phyloP scores from a whole-genome alignment of 2,888 invertebrate genomes.

The Phalera bucephala region DNA sequence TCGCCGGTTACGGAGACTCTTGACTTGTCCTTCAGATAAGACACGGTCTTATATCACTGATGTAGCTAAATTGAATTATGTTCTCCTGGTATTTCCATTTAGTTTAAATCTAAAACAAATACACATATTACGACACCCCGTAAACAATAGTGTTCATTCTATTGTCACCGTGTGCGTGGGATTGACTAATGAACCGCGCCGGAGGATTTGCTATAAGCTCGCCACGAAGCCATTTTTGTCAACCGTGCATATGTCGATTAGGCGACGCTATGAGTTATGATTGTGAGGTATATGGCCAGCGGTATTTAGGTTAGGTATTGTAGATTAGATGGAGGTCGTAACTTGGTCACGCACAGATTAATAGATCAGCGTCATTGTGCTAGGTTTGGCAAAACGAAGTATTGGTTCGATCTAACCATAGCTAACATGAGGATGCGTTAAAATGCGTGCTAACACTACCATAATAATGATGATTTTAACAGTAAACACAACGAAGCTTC shows the following conservation, averaged over 20 bases:
- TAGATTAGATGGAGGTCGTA: neutral
- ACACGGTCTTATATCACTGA: too few relatives aligned
- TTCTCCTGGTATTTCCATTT: conserved; percentile 13
- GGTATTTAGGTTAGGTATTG: conserved; percentile 5
- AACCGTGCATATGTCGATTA: conserved; percentile 8
- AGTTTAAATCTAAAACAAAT: conserved; percentile 25
- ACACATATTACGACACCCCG: conserved; percentile 33
- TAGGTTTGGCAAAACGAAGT: too few relatives aligned
- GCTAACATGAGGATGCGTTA: too few relatives aligned
- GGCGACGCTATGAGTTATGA: conserved; percentile 17
- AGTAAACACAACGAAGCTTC: too few relatives aligned
- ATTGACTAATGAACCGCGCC: conserved; percentile 54
- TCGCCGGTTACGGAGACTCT: too few relatives aligned
- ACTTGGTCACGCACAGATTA: too few relatives aligned
- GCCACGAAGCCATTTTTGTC: conserved; percentile 32
- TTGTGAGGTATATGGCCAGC: conserved; percentile 9
- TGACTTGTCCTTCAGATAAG: too few relatives aligned
- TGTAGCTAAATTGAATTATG: conserved; percentile 4
- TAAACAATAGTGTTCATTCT: conserved; percentile 52
- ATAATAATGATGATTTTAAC: too few relatives aligned
- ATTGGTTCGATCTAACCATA: too few relatives aligned
- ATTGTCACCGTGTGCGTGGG: conserved; percentile 56
- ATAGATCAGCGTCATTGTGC: too few relatives aligned
- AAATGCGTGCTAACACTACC: too few relatives aligned
- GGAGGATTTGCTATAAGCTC: conserved; percentile 20